A percentile compares a stretch with the other conserved stretches of the same genome.
phyloP scores from a whole-genome alignment of 2,888 invertebrate species.

The Drepana falcataria region DNA sequence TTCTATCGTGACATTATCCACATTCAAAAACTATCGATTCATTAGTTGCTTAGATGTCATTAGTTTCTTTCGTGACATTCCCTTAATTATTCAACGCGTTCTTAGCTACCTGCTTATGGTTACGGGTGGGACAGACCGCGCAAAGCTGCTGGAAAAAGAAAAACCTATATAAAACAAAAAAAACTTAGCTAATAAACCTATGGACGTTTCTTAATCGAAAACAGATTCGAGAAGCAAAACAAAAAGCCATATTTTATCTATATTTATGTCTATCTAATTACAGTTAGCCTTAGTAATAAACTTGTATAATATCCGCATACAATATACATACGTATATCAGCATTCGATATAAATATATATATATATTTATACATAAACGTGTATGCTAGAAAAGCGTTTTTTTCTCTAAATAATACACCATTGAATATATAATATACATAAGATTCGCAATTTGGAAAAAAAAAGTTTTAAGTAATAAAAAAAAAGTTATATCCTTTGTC shows the following conservation, averaged over 20 bases:
- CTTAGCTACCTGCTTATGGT: too few relatives aligned
- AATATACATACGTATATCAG: too few relatives aligned
- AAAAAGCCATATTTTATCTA: slow-evolving; percentile 60
- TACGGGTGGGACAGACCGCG: too few relatives aligned
- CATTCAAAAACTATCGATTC: too few relatives aligned
- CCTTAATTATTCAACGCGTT: too few relatives aligned
- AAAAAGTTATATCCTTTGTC: slow-evolving; percentile 41
- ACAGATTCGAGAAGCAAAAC: slow-evolving; percentile 23
- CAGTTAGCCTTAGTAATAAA: slow-evolving; percentile 44
- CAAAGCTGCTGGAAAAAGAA: too few relatives aligned
- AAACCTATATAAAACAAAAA: too few relatives aligned
- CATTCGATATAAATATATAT: too few relatives aligned
- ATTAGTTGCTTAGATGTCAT: too few relatives aligned
- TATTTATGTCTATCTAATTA: slow-evolving; percentile 68
- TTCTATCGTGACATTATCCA: too few relatives aligned
- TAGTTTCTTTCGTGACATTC: too few relatives aligned
- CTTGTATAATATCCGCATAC: slow-evolving; percentile 51
- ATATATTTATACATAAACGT: too few relatives aligned
- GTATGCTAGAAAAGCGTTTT: slow-evolving; percentile 66
- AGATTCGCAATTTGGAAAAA: slow-evolving; percentile 21
- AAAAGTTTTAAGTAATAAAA: slow-evolving; percentile 4
- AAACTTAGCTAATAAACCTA: not conserved
- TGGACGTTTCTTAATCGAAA: not conserved
- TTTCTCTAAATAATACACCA: slow-evolving; percentile 45
- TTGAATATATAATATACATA: slow-evolving; percentile 20